Conservation (phyloP, 1,140 invertebrate genomes). For the Anastrepha obliqua region DNA sequence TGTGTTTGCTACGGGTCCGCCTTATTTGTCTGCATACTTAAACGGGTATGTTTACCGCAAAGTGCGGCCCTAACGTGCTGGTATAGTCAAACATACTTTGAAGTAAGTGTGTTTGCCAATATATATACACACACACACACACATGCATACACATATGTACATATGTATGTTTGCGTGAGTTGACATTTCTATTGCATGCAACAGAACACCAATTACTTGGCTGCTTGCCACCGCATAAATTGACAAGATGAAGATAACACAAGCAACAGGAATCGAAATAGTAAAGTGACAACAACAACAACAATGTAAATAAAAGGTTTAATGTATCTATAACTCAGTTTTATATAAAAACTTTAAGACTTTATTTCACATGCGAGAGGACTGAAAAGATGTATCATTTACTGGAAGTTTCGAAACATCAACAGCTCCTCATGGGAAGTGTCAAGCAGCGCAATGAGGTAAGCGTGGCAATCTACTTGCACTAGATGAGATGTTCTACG, state of each 20-base stretch:
- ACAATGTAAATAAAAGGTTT: too few species aligned
- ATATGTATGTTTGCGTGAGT: background rate
- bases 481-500: too few species aligned
- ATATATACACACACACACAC: background rate
- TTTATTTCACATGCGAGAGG: too few species aligned
- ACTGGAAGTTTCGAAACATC: too few species aligned
- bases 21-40: conserved; percentile 21
- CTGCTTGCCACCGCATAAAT: conserved; percentile 3
- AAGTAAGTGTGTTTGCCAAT: background rate
- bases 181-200: background rate
- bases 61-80: background rate
- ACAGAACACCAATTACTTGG: background rate
- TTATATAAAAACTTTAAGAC: too few species aligned
- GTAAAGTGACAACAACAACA: background rate
- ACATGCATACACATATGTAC: too few species aligned
- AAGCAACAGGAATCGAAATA: background rate
- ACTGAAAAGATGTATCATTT: too few species aligned
- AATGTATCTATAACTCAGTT: too few species aligned
- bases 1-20: background rate
- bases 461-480: too few species aligned
- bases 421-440: too few species aligned
- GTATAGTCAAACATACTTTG: background rate
- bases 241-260: background rate
- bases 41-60: conserved; percentile 15
- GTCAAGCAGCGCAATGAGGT: too few species aligned